Base-by-base conservation (phyloP, 2,113 vertebrate species). In the Pyrgilauda ruficollis region DNA sequence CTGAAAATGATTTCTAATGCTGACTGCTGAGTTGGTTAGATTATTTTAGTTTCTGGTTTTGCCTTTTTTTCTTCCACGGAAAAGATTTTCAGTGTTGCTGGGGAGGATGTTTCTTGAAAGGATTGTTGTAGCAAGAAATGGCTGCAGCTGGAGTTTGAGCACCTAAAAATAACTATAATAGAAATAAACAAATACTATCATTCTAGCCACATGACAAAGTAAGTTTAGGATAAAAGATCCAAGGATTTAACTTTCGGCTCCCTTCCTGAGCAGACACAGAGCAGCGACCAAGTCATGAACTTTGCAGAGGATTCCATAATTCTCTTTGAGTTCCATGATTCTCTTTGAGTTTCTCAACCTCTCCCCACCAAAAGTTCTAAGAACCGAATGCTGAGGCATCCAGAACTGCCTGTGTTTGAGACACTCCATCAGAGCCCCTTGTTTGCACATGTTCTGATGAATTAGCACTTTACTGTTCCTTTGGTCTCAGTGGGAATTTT, bases 91-190 rank as follows among this genome's bases (percentile, higher is more conserved):
- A 69, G 37, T 53, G 18, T 76, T 83, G 24, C 82, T 73, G 37
- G 30, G 62, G 26, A 85, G 9, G 15, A 52, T 90, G 41, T 61
- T 90, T 88, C 67, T 85, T 91, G 62, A 73, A 88, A 87, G 26
- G 59, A 46, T 41, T 87, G 22, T 52, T 78, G 10, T 7, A 39
- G 53, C 69, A 75, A 85, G 55, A 94, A 95, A 83, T 27, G 20
- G 46, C 16, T 93, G 67, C 67, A 94, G 63, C 75, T 93, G 85
- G 70, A 93, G 41, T 37, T 85, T 53, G 9, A 64, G n/a, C n/a
- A 69, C 46, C 58, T 77, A 94, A 95, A 97, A 97, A 90, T 83
- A 93, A 62, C 46, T 5, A 5, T 66, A 73, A 77, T 27, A 80
- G 49, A 85, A 90, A 95, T 83, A 94, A 94, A 73, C 26, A 74